These are phyloP conservation scores for Phymastichus coffea DNA, from an alignment of 1,140 invertebrate genomes.

Conservation along the genomic window DNA sequence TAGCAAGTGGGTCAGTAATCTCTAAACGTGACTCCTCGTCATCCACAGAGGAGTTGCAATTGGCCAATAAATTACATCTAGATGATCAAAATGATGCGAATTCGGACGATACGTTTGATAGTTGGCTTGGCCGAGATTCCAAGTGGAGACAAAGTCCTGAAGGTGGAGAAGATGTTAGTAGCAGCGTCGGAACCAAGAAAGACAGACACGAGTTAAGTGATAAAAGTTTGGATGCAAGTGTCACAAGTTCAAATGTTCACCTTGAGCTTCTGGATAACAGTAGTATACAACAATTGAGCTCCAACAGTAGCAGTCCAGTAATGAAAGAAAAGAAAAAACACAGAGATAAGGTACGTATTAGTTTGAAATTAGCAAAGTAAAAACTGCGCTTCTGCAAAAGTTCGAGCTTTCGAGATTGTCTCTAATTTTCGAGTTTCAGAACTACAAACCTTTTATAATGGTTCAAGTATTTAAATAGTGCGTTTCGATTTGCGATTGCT, in stretches of 20 bases:
- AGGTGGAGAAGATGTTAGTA: constrained; percentile 62
- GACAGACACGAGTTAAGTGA: constrained; percentile 59
- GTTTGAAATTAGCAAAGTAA: no score
- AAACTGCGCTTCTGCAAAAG: no score
- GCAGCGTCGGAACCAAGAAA: constrained; percentile 49
- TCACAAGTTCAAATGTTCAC: constrained; percentile 61
- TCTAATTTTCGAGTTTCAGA: not conserved
- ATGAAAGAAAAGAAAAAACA: constrained; percentile 61
- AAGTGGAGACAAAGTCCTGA: constrained; percentile 65
- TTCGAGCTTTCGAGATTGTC: no score
- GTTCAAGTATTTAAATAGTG: no score
- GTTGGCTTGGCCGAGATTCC: constrained; percentile 59
- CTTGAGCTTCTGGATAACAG: constrained; percentile 57
- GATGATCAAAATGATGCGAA: constrained; percentile 56
- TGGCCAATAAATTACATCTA: constrained; percentile 47
- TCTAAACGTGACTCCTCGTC: constrained; percentile 49
- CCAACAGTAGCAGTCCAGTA: constrained; percentile 52
- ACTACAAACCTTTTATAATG: no score
- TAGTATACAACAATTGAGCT: constrained; percentile 53
- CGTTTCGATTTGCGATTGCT: no score
- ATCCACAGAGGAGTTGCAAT: constrained; percentile 49
- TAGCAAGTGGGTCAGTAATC: constrained; percentile 29
- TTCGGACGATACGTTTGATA: constrained; percentile 61
- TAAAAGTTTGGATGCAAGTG: constrained; percentile 56
- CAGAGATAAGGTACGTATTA: constrained; percentile 56